Evolutionary conservation across 2,113 vertebrate species (phyloP).

Genomic region (Cyanoramphus novaezelandiae): DNA sequence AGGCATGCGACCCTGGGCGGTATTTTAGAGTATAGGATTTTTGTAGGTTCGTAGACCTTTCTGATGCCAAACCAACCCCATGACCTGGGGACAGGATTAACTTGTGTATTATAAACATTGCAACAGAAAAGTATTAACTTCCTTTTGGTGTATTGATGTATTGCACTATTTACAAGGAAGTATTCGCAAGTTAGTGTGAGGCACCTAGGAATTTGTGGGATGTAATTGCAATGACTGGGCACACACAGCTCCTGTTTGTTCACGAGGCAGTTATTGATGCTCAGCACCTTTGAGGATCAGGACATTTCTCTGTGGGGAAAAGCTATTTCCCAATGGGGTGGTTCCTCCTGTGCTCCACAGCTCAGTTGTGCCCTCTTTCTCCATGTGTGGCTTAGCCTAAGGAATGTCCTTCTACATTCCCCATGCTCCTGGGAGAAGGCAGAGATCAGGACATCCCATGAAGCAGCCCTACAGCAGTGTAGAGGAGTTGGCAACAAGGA

Average conservation of each 20-base stretch:
- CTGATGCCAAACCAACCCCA: background rate
- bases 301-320: background rate
- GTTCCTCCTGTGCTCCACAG: background rate
- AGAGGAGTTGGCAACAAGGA: background rate
- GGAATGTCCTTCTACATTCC: background rate
- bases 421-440: fast-evolving
- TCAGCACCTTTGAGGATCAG: background rate
- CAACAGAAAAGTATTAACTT: background rate
- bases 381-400: background rate
- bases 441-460: background rate
- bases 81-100: background rate
- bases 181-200: fast-evolving
- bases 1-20: background rate
- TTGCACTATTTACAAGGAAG: background rate
- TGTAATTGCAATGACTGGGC: background rate
- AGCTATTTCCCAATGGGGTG: fast-evolving
- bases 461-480: background rate
- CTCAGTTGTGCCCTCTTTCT: background rate
- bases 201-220: background rate
- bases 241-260: background rate
- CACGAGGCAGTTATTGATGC: background rate
- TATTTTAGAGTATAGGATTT: background rate
- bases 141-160: background rate
- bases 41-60: background rate
- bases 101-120: background rate